phyloP scores from a whole-genome alignment of 2,113 vertebrate genomes.

The Clarias gariepinus region DNA sequence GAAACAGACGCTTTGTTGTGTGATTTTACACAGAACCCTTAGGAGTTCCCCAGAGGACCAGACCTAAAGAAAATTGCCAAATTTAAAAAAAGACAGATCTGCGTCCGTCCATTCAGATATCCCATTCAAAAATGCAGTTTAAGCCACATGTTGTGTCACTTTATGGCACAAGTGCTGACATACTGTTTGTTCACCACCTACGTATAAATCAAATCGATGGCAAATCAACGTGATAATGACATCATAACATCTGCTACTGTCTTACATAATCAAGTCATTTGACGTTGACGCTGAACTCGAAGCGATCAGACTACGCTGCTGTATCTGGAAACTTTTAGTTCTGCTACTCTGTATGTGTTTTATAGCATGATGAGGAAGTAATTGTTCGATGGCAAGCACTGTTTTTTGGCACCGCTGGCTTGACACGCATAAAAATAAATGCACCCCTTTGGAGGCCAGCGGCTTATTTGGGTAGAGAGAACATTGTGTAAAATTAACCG shows the following conservation, averaged over 20 bases:
- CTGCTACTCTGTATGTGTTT: slow-evolving; percentile 5
- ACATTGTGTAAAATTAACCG: slow-evolving; percentile 51
- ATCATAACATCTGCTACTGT: neutral
- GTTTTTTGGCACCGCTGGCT: slow-evolving; percentile 29
- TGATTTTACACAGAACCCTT: neutral
- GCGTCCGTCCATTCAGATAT: neutral
- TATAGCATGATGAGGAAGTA: slow-evolving; percentile 41
- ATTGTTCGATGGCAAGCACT: slow-evolving; percentile 22
- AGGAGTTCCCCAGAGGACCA: neutral
- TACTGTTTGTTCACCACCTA: neutral
- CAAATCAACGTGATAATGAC: neutral
- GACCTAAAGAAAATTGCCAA: neutral
- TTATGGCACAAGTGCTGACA: neutral
- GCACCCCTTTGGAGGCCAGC: slow-evolving; percentile 42
- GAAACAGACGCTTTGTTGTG: neutral
- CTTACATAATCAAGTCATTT: neutral
- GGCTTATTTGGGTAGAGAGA: slow-evolving; percentile 47
- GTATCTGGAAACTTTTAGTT: slow-evolving; percentile 32
- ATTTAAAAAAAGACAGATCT: neutral
- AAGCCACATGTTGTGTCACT: neutral
- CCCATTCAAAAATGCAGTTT: neutral
- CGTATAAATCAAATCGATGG: neutral
- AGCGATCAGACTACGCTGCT: neutral
- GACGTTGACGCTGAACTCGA: neutral
- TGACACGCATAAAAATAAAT: slow-evolving; percentile 44